Percentiles rank a stretch among this genome's conserved stretches.
phyloP scores from a whole-genome alignment of 2,113 vertebrate genomes.

The Zosterops borbonicus region DNA sequence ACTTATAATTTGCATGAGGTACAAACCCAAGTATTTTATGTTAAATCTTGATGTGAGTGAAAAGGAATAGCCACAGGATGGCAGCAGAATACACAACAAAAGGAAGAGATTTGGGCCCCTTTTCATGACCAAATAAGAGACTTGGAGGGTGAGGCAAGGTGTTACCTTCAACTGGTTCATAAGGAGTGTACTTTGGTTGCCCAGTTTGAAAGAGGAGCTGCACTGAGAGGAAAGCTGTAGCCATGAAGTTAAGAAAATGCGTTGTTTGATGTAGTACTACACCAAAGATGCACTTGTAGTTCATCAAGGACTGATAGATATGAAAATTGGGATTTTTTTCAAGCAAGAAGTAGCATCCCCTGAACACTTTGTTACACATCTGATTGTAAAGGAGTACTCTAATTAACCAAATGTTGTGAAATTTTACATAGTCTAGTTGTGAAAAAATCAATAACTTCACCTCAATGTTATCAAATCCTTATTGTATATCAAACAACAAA shows the following conservation, averaged over 20 bases:
- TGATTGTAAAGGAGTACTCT: not conserved
- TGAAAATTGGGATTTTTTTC: not conserved
- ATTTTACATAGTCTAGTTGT: not conserved
- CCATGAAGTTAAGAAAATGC: not conserved
- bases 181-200: not conserved
- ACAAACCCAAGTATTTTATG: not conserved
- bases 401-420: not conserved
- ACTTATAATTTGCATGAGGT: not conserved
- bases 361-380: not conserved
- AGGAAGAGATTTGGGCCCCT: not conserved
- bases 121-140: not conserved
- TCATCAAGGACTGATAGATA: not conserved
- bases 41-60: not conserved
- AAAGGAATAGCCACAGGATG: conserved; percentile 60
- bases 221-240: not conserved
- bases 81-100: conserved; percentile 48
- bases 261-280: not conserved
- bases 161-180: not conserved
- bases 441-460: not conserved
- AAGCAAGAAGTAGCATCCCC: not conserved
- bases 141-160: not conserved
- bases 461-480: not conserved
- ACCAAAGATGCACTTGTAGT: not conserved
- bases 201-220: not conserved
- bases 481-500: not conserved